A percentile compares a stretch with the other conserved stretches of the same genome.
Conservation (phyloP, 2,113 vertebrate species). For the Strix aluco region DNA sequence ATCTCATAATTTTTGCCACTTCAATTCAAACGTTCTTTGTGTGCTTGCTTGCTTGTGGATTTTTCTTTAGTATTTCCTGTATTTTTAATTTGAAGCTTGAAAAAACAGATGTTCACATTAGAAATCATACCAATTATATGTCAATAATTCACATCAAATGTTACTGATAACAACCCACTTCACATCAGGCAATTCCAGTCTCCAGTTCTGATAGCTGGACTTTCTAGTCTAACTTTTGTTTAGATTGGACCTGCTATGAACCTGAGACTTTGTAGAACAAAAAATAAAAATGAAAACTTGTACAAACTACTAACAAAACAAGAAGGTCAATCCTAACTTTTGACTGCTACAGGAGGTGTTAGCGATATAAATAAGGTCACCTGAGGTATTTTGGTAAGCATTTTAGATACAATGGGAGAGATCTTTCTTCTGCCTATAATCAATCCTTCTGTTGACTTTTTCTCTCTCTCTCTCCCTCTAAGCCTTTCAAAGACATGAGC, state of each 20-base stretch:
- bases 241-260: neutral
- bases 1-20: neutral
- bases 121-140: neutral
- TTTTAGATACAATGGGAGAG: neutral
- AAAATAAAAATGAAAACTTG: neutral
- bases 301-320: neutral
- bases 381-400: neutral
- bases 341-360: neutral
- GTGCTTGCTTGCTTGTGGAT: neutral
- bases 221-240: neutral
- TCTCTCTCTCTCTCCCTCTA: neutral
- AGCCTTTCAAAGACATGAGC: neutral
- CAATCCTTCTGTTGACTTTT: neutral
- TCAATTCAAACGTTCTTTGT: neutral
- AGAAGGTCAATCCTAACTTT: neutral
- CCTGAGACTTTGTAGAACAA: neutral
- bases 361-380: neutral
- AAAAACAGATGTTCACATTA: neutral
- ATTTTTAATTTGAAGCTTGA: neutral
- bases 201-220: neutral
- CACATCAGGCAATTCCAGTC: neutral
- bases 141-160: neutral
- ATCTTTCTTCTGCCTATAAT: neutral
- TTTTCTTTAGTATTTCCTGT: neutral
- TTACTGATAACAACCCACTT: neutral